phyloP scores from a whole-genome alignment of 2,797 vertebrate genomes.

The Dermochelys coriacea region DNA sequence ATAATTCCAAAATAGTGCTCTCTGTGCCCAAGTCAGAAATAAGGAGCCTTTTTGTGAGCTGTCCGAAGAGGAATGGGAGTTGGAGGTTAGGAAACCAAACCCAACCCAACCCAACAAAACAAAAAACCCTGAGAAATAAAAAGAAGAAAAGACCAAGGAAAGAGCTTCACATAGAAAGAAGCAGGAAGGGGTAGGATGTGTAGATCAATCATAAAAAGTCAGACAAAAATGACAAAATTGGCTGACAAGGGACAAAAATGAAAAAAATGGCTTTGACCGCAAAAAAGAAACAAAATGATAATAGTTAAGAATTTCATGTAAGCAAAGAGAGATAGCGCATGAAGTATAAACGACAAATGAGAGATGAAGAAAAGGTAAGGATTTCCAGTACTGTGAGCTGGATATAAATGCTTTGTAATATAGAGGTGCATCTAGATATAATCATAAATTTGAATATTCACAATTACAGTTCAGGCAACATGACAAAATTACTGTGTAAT shows the following conservation, averaged over 20 bases:
- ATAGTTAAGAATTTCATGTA: not conserved
- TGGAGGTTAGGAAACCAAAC: not conserved
- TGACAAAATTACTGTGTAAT: not conserved
- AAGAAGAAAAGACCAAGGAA: not conserved
- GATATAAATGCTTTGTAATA: not conserved
- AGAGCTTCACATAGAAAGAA: not conserved
- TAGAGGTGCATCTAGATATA: not conserved
- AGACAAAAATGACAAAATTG: not conserved
- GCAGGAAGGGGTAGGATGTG: not conserved
- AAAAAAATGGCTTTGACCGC: not conserved
- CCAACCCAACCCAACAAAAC: too few relatives aligned
- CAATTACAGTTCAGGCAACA: not conserved
- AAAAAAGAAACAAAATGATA: not conserved
- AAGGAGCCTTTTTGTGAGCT: not conserved
- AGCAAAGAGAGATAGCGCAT: not conserved
- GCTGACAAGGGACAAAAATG: too few relatives aligned
- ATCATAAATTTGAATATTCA: constrained; percentile 1
- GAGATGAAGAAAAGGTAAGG: not conserved
- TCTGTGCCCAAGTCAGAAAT: not conserved
- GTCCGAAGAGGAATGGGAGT: not conserved
- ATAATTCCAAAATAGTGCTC: not conserved
- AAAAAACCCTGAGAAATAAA: not conserved
- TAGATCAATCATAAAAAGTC: not conserved
- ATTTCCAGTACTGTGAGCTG: not conserved
- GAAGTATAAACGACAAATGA: not conserved